Percentiles rank a stretch among this genome's conserved stretches.
phyloP scores from a whole-genome alignment of 2,113 vertebrate genomes.

The Brienomyrus brachyistius region DNA sequence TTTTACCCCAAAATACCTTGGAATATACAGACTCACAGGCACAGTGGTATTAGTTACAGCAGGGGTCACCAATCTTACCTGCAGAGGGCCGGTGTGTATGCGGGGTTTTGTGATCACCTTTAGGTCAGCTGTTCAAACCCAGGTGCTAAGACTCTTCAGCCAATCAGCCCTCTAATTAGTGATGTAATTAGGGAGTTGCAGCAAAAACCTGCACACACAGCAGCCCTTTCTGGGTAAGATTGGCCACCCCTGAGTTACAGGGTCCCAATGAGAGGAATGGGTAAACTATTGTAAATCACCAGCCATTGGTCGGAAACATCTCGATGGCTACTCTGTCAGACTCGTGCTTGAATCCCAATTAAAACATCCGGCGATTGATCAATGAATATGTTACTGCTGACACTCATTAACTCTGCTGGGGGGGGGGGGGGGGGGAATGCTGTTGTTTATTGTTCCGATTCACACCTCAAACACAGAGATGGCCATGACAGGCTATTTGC shows the following conservation, averaged over 20 bases:
- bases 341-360: neutral
- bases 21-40: neutral
- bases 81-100: too few species aligned
- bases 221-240: too few species aligned
- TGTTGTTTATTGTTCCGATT: neutral
- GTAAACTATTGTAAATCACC: neutral
- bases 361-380: neutral
- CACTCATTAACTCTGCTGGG: neutral
- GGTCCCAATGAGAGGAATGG: neutral
- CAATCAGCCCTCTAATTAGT: too few species aligned
- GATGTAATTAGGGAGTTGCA: too few species aligned
- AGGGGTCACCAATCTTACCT: too few species aligned
- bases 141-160: too few species aligned
- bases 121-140: too few species aligned
- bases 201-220: too few species aligned
- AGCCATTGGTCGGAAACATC: constrained; percentile 1
- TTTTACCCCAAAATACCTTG: neutral
- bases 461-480: neutral
- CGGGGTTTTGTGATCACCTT: too few species aligned
- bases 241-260: neutral
- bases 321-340: constrained; percentile 12
- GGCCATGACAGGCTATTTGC: neutral
- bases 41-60: neutral
- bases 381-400: neutral
- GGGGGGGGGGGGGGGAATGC: neutral